Conservation (phyloP, 2,888 invertebrate genomes). For the Baccha elongata region DNA sequence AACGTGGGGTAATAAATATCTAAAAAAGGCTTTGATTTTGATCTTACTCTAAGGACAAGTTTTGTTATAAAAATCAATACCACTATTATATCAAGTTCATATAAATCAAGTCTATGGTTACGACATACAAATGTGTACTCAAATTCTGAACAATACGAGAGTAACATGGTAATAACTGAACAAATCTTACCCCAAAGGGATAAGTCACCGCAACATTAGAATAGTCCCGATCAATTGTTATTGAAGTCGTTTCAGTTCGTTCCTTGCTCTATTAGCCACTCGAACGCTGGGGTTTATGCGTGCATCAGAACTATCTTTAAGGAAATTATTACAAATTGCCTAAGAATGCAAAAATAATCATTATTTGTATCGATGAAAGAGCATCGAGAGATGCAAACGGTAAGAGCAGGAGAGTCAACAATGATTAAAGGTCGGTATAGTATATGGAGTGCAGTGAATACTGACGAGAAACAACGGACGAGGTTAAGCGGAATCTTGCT, state of each 20-base stretch:
- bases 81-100: too few species aligned
- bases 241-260: constrained; percentile 44
- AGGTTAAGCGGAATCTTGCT: not conserved
- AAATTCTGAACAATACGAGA: too few species aligned
- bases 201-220: constrained; percentile 62
- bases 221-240: constrained; percentile 51
- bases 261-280: constrained; percentile 61
- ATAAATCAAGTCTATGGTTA: too few species aligned
- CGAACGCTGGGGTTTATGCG: constrained; percentile 29
- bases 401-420: constrained; percentile 10
- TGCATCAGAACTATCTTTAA: constrained; percentile 78
- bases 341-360: constrained; percentile 82
- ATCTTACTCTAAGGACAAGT: too few species aligned
- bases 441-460: not conserved
- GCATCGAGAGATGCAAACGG: not conserved
- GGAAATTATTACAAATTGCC: constrained; percentile 82
- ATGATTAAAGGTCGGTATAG: constrained; percentile 62
- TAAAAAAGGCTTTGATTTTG: too few species aligned
- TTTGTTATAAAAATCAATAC: too few species aligned
- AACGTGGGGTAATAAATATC: too few species aligned
- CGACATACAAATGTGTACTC: too few species aligned
- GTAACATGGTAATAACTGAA: constrained; percentile 28
- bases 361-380: constrained; percentile 80
- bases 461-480: not conserved
- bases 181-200: constrained; percentile 52